Base-by-base conservation (phyloP, 2,113 vertebrate genomes). In the Burhinus bistriatus region DNA sequence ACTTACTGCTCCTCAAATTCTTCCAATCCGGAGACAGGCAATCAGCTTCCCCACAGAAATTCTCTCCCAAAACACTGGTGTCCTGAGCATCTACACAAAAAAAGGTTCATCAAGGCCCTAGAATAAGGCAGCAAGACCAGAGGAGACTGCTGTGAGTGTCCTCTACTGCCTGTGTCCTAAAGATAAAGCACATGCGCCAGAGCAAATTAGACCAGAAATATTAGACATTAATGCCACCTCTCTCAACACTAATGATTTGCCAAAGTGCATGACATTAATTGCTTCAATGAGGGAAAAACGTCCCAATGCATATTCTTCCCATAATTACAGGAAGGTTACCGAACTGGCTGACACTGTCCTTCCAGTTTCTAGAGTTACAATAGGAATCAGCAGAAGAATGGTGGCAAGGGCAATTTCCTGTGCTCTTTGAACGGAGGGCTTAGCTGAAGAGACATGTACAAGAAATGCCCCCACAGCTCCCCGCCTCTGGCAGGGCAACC, bases 401-500 rank as follows among this genome's bases (percentile, higher is more conserved):
- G 14, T 59, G 52, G n/a, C 98, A 98, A 98, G 29, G 97, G 97
- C 75, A 98, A 99, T 80, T 99, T 98, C 59, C 97, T 97, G 57
- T 98, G 98, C 90, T 98, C 96, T 72, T 98, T 98, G 52, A 98
- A 98, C 3, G 90, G 95, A 96, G 11, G 98, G 91, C 51, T 99
- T 98, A 82, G 98, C 98, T 15, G 96, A 95, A 96, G 98, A 98
- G 11, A 98, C 97, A 66, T 96, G 98, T 77, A 98, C 97, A 80
- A 99, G 98, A 83, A 99, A 98, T 76, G 97, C 98, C 15, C 52
- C 30, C 27, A 34, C n/a, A 82, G 15, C 9, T 65, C 30, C 12
- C 49, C 44, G 9, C 7, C 36, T 83, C 11, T 16, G 8, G 8
- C 14, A 40, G 34, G 16, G 12, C 1, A 1, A 54, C 40, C 18